Evolutionary conservation across 2,113 vertebrate species (phyloP).

Genomic region (Vombatus ursinus): DNA sequence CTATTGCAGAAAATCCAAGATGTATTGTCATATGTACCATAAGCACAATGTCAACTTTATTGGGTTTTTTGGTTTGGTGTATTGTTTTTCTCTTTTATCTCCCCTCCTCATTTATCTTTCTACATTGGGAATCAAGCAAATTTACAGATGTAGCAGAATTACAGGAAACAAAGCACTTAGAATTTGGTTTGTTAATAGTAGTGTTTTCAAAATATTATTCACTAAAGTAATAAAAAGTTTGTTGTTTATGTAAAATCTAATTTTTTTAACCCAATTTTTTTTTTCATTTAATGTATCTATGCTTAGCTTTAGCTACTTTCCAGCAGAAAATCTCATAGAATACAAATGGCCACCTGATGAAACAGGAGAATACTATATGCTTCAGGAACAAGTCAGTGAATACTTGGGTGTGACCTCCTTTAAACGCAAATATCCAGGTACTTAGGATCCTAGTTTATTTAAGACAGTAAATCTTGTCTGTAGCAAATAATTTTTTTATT

Average conservation of each 20-base stretch:
- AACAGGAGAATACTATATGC: conserved; percentile 97
- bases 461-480: background rate
- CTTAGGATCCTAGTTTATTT: conserved; percentile 52
- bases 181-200: background rate
- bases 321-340: conserved; percentile 97
- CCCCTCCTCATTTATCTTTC: background rate
- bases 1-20: background rate
- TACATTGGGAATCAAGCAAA: background rate
- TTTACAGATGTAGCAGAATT: background rate
- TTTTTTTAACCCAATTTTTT: conserved; percentile 33
- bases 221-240: conserved; percentile 27
- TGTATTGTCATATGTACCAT: background rate
- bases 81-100: background rate
- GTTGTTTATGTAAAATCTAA: background rate
- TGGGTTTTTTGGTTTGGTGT: background rate
- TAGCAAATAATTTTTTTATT: background rate
- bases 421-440: conserved; percentile 99
- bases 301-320: conserved; percentile 94
- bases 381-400: conserved; percentile 99
- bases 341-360: conserved; percentile 99
- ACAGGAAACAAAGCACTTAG: background rate
- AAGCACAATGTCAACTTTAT: background rate
- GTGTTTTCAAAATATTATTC: background rate
- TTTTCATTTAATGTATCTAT: conserved; percentile 28
- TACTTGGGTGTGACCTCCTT: conserved; percentile 98